phyloP scores from a whole-genome alignment of 2,113 vertebrate species.

The Hemicordylus capensis region DNA sequence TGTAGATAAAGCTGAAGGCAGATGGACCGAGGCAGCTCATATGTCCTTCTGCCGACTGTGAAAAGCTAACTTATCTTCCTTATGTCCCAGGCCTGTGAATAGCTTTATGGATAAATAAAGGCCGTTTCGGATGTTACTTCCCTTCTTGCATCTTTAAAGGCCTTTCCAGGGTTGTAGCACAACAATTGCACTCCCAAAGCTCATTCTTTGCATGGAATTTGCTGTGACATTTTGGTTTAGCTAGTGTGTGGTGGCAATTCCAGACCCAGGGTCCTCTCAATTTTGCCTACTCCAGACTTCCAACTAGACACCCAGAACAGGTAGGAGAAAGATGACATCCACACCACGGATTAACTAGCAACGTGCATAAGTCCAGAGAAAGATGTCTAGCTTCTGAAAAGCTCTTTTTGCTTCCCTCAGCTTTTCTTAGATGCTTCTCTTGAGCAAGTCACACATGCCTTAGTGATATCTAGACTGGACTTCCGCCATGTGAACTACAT shows the following conservation, averaged over 20 bases:
- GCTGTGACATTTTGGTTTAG: not conserved
- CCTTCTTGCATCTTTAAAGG: not conserved
- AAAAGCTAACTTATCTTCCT: slow-evolving; percentile 14
- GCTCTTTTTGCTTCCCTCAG: not conserved
- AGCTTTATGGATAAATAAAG: slow-evolving; percentile 1
- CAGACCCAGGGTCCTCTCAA: not conserved
- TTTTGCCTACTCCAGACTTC: not conserved
- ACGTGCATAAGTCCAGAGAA: not conserved
- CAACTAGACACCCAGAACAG: too few relatives aligned
- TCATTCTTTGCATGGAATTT: not conserved
- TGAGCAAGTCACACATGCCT: too few relatives aligned
- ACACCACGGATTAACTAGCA: not conserved
- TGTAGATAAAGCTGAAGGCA: slow-evolving; percentile 50
- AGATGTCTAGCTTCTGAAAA: not conserved
- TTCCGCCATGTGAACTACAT: too few relatives aligned
- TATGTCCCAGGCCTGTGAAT: not conserved
- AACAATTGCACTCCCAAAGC: not conserved
- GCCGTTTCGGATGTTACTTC: not conserved
- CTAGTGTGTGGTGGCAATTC: not conserved
- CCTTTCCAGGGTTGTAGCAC: not conserved
- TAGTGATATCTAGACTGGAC: too few relatives aligned
- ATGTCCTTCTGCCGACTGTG: slow-evolving; percentile 44
- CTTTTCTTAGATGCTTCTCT: not conserved
- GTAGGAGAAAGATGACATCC: not conserved
- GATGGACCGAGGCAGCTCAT: slow-evolving; percentile 44